Percentiles rank a stretch among this genome's conserved stretches.
Conservation (phyloP, 2,888 invertebrate species). For the Melanargia galathea region DNA sequence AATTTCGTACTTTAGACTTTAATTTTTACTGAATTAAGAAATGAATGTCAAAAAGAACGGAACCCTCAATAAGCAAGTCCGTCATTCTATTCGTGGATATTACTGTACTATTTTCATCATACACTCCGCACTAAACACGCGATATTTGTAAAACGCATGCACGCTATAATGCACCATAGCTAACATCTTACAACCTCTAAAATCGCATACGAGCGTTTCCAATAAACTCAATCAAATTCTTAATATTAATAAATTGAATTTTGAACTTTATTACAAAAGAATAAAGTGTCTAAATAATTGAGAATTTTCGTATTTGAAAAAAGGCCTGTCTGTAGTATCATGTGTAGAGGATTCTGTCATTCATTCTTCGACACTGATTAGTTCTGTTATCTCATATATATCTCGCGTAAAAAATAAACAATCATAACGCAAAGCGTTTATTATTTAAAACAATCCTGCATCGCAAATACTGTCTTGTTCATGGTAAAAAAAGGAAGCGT, state of each 20-base stretch:
- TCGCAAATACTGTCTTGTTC: conserved; percentile 24
- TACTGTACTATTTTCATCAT: conserved; percentile 14
- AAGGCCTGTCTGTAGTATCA: neutral
- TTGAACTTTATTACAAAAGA: neutral
- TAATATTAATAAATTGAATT: neutral
- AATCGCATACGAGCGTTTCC: neutral
- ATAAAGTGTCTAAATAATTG: neutral
- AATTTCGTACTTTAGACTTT: too few relatives aligned
- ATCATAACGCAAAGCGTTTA: conserved; percentile 21
- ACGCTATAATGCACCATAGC: conserved; percentile 1
- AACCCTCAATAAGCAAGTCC: neutral
- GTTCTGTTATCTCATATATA: conserved; percentile 18
- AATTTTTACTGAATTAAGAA: too few relatives aligned
- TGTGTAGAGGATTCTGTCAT: conserved; percentile 10
- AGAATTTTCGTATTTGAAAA: neutral
- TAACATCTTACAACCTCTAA: neutral
- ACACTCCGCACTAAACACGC: conserved; percentile 16
- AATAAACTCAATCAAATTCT: conserved; percentile 5
- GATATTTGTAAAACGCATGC: neutral
- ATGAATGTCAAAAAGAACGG: neutral
- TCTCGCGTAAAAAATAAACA: conserved; percentile 15
- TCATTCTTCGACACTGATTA: conserved; percentile 22
- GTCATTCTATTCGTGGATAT: neutral
- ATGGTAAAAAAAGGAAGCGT: conserved; percentile 21
- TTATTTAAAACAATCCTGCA: conserved; percentile 30